Evolutionary conservation across 1,140 invertebrate species (phyloP), one percentile per base, ranked within the genome.

Genomic region (Drosophila varians): DNA sequence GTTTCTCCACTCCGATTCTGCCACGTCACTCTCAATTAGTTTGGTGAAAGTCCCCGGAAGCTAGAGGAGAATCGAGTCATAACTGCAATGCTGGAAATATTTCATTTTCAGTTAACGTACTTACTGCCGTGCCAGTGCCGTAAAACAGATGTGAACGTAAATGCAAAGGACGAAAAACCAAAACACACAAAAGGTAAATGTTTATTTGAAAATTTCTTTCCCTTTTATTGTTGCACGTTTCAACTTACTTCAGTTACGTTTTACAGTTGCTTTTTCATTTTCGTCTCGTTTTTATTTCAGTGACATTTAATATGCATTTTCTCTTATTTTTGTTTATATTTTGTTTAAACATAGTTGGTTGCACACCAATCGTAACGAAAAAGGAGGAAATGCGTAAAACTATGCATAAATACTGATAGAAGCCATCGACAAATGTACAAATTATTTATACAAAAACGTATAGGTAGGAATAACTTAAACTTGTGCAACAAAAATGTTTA

Each of bases 191-290:
- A 36, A 34, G 11, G 53, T 45, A 25, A 31, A 61, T 46, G 73
- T 74, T 80, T 77, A 62, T 88, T 88, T 82, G 77, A 84, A 84
- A 84, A 84, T 76, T 64, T 55, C 62, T 86, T 42, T 47, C 23
- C 42, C 31, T 52, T 70, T 86, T 84, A 84, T 84, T 84, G 80
- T 84, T 84, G 80, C 76, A 69, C 76, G 80, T 84, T 84, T 84
- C 80, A 73, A 84, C 76, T 73, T 76, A 68, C 72, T 68, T 83
- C 74, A 77, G 71, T 79, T 73, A 73, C 49, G 48, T 25, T 62
- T 57, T 74, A 86, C 73, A 76, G 60, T 46, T 83, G 40, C 12
- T 38, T 62, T 53, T 62, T 54, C 36, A 57, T 66, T 42, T 60
- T 52, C 49, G 42, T 64, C 42, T 61, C 28, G 26, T 54, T 74